phyloP scores from a whole-genome alignment of 1,140 invertebrate species.

The Eupristina koningsbergeri region DNA sequence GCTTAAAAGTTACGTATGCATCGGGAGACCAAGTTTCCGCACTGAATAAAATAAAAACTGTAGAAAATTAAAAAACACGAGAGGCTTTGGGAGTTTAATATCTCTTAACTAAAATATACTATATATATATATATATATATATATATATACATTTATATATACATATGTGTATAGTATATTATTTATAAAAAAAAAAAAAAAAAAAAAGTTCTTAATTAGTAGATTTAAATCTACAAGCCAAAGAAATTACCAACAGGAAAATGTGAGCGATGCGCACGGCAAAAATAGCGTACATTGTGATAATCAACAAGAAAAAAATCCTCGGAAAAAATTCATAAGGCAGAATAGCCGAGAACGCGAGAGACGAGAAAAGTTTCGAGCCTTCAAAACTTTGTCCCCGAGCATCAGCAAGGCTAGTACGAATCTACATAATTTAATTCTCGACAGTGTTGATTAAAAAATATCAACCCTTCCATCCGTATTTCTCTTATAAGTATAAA shows the following conservation, averaged over 20 bases:
- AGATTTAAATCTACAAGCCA: neutral
- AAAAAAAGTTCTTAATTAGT: too few species aligned
- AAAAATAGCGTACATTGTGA: neutral
- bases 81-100: too few species aligned
- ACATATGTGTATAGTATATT: too few species aligned
- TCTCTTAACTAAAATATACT: too few species aligned
- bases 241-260: neutral
- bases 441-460: constrained; percentile 48
- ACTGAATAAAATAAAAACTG: too few species aligned
- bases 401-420: neutral
- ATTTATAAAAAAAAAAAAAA: too few species aligned
- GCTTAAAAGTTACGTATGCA: too few species aligned
- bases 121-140: too few species aligned
- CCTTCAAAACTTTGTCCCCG: constrained; percentile 31
- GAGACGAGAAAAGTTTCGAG: constrained; percentile 45
- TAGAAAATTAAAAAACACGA: too few species aligned
- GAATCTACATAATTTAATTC: constrained; percentile 52
- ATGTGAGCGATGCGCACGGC: neutral
- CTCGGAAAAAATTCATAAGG: constrained; percentile 21
- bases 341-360: neutral
- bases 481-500: constrained; percentile 4
- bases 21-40: too few species aligned
- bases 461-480: constrained; percentile 45
- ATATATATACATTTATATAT: too few species aligned
- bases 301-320: constrained; percentile 12